Base-by-base conservation (phyloP, 1,140 invertebrate species). In the Drosophila sp. region DNA sequence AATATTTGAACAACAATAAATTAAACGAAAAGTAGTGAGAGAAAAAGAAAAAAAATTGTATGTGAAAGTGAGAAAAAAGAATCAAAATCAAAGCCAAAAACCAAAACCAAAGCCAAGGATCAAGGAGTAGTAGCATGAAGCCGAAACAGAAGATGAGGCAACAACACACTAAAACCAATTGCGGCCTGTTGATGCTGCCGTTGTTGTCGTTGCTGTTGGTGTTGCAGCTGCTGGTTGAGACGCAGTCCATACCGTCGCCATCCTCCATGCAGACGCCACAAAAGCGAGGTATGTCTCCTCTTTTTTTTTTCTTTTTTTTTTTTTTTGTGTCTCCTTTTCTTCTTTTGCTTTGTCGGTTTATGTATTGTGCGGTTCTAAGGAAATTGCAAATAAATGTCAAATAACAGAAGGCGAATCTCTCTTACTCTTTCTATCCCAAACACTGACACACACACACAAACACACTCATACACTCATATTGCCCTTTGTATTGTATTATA, bases 371-470 rank as follows among this genome's bases (percentile, higher is more conserved):
- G 33, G 56, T 64, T 38, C 30, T 29, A 27, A 44, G 60, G 64
- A 90, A 90, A 90, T 90, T 75, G 87, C 87, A 90, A 90, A 90
- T 90, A 90, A 90, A 90, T 90, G 87, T 90, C 83, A 87, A 87
- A 87, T 86, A 86, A 86, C 84, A 82, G 58, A 55, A 44, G 73
- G 33, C 65, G 72, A 63, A 55, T 75, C 38, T 25, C 60, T 27
- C 35, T 44, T 38, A 38, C 56, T 50, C 32, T 38, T 17, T 41
- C 33, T 3, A 40, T 17, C n/a, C 25, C 25, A 50, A 4, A 50
- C 6, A 50, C 23, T 27, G 2, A 17, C n/a, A 44, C 17, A 44
- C 41, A 44, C 41, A 44, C n/a, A 41, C 40, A 44, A n/a, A 44
- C 17, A n/a, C 8, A 27, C 8, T 8, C 7, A 17, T 23, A 41